Percentiles rank a stretch among this genome's conserved stretches.
Evolutionary conservation across 1,140 invertebrate genomes (phyloP).

Genomic region (Camponotus floridanus): DNA sequence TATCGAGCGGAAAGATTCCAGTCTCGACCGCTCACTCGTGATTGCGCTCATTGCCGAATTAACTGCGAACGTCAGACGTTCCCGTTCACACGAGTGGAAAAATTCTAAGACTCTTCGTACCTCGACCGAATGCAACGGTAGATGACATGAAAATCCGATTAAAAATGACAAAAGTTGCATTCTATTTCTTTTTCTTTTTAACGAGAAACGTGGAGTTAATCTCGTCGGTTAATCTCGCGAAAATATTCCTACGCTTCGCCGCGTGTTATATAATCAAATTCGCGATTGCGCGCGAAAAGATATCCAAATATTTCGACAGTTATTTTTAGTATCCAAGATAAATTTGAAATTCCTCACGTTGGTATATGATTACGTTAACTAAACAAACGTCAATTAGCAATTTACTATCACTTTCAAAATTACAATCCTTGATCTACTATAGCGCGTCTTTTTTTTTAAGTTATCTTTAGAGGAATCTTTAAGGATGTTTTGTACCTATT

Average conservation of each 20-base stretch:
- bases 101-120: background rate
- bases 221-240: slow-evolving; percentile 11
- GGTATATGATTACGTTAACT: background rate
- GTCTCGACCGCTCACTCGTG: slow-evolving; percentile 47
- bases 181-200: background rate
- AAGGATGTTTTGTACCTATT: too few species aligned
- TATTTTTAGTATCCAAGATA: slow-evolving; percentile 8
- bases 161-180: background rate
- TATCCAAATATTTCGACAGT: slow-evolving; percentile 2
- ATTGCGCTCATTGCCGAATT: slow-evolving; percentile 73
- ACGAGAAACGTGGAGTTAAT: background rate
- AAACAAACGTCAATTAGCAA: background rate
- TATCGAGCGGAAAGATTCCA: slow-evolving; percentile 62
- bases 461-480: background rate
- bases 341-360: background rate
- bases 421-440: background rate
- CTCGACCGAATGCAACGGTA: background rate
- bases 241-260: background rate
- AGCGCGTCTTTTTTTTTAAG: background rate
- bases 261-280: background rate
- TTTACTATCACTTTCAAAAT: background rate
- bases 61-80: slow-evolving; percentile 48
- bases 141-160: background rate
- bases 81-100: slow-evolving; percentile 6
- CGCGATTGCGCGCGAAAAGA: slow-evolving; percentile 16